Conservation (phyloP, 2,113 vertebrate species). For the Dromiciops gliroides region DNA sequence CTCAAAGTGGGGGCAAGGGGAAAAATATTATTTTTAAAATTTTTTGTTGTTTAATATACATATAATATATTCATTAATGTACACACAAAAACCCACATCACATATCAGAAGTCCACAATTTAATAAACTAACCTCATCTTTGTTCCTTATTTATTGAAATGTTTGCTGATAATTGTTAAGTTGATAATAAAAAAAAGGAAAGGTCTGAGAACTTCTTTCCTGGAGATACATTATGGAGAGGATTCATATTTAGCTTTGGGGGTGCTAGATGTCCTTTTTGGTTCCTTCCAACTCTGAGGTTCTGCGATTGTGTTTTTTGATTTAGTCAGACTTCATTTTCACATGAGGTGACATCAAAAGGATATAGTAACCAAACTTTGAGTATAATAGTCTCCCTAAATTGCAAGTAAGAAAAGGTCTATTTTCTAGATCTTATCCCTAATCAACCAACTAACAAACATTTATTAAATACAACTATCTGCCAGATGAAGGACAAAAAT, state of each 20-base stretch:
- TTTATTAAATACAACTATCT: neutral
- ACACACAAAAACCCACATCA: neutral
- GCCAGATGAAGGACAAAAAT: neutral
- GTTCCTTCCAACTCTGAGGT: neutral
- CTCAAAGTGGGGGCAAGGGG: neutral
- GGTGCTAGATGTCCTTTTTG: neutral
- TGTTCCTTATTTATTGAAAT: neutral
- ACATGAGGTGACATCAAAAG: neutral
- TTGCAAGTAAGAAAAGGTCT: neutral
- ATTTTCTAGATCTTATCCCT: neutral
- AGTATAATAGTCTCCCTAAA: neutral
- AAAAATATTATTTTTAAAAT: no score
- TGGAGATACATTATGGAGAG: neutral
- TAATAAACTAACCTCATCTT: neutral
- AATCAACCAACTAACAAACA: neutral
- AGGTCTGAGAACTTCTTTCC: neutral
- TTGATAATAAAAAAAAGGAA: neutral
- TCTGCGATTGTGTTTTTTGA: neutral
- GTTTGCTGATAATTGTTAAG: neutral
- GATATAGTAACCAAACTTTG: neutral
- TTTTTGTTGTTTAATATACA: neutral
- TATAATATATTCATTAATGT: neutral
- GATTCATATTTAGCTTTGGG: neutral
- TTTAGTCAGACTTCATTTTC: neutral
- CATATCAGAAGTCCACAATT: neutral